Conservation (phyloP, 2,797 vertebrate species). For the Salarias fasciatus region DNA sequence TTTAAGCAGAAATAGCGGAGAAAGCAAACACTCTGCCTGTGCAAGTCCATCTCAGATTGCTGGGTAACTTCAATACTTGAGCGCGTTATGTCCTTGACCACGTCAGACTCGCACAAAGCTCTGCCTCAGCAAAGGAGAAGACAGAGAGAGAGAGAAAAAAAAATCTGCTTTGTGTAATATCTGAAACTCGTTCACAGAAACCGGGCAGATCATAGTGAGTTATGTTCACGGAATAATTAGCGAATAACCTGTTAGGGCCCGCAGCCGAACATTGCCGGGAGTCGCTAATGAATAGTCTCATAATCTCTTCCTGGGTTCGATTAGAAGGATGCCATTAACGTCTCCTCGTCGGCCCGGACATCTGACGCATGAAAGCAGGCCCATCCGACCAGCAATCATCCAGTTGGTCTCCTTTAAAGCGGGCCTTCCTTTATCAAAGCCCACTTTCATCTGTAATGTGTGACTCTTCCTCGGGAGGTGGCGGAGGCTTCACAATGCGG, state of each 20-base stretch:
- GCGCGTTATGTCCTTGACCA: slow-evolving; percentile 58
- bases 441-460: slow-evolving; percentile 74
- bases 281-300: slow-evolving; percentile 73
- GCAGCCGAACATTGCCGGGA: slow-evolving; percentile 58
- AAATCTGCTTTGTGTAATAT: slow-evolving; percentile 20
- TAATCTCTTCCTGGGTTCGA: slow-evolving; percentile 74
- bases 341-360: slow-evolving; percentile 70
- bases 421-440: slow-evolving; percentile 68
- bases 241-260: slow-evolving; percentile 61
- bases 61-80: slow-evolving; percentile 42
- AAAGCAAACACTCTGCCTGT: slow-evolving; percentile 38
- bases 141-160: slow-evolving; percentile 6
- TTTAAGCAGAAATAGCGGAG: slow-evolving; percentile 41
- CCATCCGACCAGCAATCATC: slow-evolving; percentile 70
- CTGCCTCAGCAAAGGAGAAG: slow-evolving; percentile 26
- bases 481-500: slow-evolving; percentile 40
- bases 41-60: slow-evolving; percentile 33
- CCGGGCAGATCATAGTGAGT: slow-evolving; percentile 51
- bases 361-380: slow-evolving; percentile 71
- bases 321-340: slow-evolving; percentile 76
- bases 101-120: slow-evolving; percentile 49
- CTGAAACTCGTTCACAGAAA: slow-evolving; percentile 31
- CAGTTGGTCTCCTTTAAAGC: slow-evolving; percentile 67
- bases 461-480: slow-evolving; percentile 64
- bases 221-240: slow-evolving; percentile 68